phyloP scores from a whole-genome alignment of 1,140 invertebrate species.

The Zaprionus gabonicus region DNA sequence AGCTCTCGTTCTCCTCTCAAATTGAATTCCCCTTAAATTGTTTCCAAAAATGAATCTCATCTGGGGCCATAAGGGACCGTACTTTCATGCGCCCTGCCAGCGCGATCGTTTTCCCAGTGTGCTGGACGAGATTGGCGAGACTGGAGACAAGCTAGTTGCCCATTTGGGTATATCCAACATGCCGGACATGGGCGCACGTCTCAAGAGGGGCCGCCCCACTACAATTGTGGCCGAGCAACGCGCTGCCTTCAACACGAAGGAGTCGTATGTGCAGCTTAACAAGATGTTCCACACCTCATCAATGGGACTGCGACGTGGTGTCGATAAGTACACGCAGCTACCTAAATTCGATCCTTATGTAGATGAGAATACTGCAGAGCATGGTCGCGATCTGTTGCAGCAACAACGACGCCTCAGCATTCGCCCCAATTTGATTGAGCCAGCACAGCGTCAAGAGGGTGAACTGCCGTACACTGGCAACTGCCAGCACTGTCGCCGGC shows the following conservation, averaged over 20 bases:
- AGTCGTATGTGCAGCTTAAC: slow-evolving; percentile 28
- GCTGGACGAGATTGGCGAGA: slow-evolving; percentile 20
- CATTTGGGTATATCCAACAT: slow-evolving; percentile 24
- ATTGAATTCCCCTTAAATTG: neutral
- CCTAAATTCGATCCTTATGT: slow-evolving; percentile 32
- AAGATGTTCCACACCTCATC: slow-evolving; percentile 35
- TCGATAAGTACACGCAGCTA: slow-evolving; percentile 45
- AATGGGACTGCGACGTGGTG: slow-evolving; percentile 14
- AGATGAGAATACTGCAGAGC: neutral
- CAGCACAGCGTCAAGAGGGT: slow-evolving; percentile 11
- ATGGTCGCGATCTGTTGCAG: neutral
- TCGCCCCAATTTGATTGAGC: neutral
- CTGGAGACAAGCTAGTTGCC: slow-evolving; percentile 20
- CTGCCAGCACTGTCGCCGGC: slow-evolving; percentile 26
- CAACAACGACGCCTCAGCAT: neutral
- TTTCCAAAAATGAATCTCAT: slow-evolving; percentile 30
- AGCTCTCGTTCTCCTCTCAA: neutral
- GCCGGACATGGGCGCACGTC: slow-evolving; percentile 34
- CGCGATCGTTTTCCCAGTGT: slow-evolving; percentile 34
- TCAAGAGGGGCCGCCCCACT: slow-evolving; percentile 7
- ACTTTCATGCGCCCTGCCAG: slow-evolving; percentile 25
- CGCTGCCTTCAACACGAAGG: slow-evolving; percentile 18
- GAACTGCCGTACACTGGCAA: slow-evolving; percentile 19
- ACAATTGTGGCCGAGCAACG: neutral
- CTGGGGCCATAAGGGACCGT: slow-evolving; percentile 36